phyloP scores from a whole-genome alignment of 2,113 vertebrate genomes.

The Scomber japonicus region DNA sequence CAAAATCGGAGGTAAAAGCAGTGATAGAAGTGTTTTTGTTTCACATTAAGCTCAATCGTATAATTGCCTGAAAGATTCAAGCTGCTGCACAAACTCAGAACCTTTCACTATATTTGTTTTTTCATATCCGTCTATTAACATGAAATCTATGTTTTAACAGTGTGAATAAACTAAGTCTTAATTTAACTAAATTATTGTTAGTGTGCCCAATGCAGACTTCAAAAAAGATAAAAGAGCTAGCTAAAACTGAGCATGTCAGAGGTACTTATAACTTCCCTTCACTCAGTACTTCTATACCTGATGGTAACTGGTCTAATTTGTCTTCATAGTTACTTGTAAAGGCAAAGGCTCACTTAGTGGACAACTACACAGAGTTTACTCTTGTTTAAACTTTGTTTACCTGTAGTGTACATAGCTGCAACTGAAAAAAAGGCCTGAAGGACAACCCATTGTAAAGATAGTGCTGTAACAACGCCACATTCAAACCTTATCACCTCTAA shows the following conservation, averaged over 20 bases:
- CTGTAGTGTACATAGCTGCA: slow-evolving; percentile 12
- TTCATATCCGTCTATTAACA: not conserved
- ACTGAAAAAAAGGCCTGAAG: not conserved
- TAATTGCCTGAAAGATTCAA: not conserved
- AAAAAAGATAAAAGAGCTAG: not conserved
- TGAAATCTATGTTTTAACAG: not conserved
- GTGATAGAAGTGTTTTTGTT: not conserved
- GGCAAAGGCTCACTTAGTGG: not conserved
- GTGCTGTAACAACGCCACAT: slow-evolving; percentile 25
- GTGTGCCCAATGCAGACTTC: not conserved
- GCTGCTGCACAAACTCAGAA: slow-evolving; percentile 7
- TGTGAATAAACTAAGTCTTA: not conserved
- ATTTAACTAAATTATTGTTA: slow-evolving; percentile 2
- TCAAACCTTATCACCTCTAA: slow-evolving; percentile 18
- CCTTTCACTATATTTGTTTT: not conserved
- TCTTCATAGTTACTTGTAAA: slow-evolving; percentile 38
- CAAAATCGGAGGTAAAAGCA: not conserved
- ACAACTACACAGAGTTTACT: not conserved
- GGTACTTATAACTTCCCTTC: not conserved
- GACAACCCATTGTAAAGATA: not conserved
- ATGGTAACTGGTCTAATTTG: not conserved
- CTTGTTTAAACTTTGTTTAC: not conserved
- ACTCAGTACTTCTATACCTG: not conserved
- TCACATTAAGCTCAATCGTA: not conserved
- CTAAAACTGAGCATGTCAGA: not conserved